Conservation (phyloP, 2,888 invertebrate species). For the Aporophyla nigra region DNA sequence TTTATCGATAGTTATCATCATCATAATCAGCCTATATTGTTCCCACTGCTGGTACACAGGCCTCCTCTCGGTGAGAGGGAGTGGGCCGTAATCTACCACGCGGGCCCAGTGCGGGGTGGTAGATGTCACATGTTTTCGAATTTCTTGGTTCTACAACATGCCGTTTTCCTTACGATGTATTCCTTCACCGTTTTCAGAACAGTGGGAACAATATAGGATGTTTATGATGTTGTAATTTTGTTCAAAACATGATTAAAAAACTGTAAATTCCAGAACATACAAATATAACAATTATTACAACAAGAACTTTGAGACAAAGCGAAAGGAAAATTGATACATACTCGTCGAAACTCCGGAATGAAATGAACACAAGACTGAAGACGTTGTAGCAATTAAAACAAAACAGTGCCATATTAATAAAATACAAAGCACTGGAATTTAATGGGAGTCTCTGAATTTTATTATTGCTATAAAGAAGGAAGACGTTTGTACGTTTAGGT, state of each 20-base stretch:
- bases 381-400: slow-evolving; percentile 44
- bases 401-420: slow-evolving; percentile 46
- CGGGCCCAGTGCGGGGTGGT: no score
- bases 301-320: slow-evolving; percentile 20
- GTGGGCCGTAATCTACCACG: no score
- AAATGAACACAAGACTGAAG: slow-evolving; percentile 41
- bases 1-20: no score
- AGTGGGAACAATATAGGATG: no score
- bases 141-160: no score
- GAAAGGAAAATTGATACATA: slow-evolving; percentile 39
- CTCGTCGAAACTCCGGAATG: slow-evolving; percentile 34
- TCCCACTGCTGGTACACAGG: no score
- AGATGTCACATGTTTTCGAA: no score
- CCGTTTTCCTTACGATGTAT: no score
- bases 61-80: no score
- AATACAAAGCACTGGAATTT: slow-evolving; percentile 44
- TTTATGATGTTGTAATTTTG: no score
- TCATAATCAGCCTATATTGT: no score
- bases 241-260: not conserved
- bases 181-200: no score
- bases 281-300: slow-evolving; percentile 10
- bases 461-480: slow-evolving; percentile 33
- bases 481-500: slow-evolving; percentile 1
- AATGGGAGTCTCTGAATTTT: slow-evolving; percentile 26
- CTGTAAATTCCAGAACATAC: slow-evolving; percentile 12